A percentile compares a stretch with the other conserved stretches of the same genome.
phyloP scores from a whole-genome alignment of 2,888 invertebrate genomes.

The Liopterus haemorrhoidalis region DNA sequence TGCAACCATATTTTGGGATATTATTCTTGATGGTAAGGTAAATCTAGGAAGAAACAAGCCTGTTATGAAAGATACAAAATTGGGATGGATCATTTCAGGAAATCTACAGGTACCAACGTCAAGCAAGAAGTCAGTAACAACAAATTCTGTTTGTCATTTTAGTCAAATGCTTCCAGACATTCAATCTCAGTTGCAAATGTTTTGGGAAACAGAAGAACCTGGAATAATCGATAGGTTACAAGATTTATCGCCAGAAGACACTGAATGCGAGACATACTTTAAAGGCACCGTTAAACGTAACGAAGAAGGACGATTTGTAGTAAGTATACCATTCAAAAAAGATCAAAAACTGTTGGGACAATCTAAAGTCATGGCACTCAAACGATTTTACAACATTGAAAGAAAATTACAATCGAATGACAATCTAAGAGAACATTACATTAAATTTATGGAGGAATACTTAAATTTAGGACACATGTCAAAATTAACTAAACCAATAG shows the following conservation, averaged over 20 bases:
- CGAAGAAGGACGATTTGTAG: background rate
- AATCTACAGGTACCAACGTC: background rate
- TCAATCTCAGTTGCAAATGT: too few relatives aligned
- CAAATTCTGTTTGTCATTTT: too few relatives aligned
- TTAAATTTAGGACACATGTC: constrained; percentile 1
- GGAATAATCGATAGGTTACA: too few relatives aligned
- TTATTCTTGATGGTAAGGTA: constrained; percentile 6
- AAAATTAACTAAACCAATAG: background rate
- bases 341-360: constrained; percentile 15
- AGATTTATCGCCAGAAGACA: too few relatives aligned
- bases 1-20: constrained; percentile 7
- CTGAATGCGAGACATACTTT: background rate
- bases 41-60: too few relatives aligned
- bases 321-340: constrained; percentile 6
- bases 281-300: background rate
- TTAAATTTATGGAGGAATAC: too few relatives aligned
- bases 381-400: constrained; percentile 24
- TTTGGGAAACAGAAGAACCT: too few relatives aligned
- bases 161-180: too few relatives aligned
- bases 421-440: too few relatives aligned
- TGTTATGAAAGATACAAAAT: too few relatives aligned
- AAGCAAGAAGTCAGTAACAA: too few relatives aligned
- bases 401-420: constrained; percentile 16
- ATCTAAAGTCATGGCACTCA: constrained; percentile 14
- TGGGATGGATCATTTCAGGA: constrained; percentile 13